Evolutionary conservation across 2,113 vertebrate genomes (phyloP).

Genomic region (Cyphomyrus plagiostoma): DNA sequence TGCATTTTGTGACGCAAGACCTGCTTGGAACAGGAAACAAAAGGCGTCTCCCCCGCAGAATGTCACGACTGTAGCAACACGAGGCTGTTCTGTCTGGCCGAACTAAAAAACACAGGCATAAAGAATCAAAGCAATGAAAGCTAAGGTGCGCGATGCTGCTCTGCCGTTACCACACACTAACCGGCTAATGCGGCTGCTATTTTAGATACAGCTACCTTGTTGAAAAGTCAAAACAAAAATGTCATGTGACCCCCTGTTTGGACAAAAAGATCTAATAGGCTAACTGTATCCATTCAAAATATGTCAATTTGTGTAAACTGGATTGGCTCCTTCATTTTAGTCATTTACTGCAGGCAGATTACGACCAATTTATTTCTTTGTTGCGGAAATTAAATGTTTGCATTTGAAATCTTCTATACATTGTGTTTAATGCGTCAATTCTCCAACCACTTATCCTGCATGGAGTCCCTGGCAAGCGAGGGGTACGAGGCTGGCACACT

Average conservation of each 20-base stretch:
- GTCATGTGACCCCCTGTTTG: background rate
- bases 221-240: background rate
- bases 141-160: background rate
- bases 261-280: background rate
- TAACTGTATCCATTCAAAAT: background rate
- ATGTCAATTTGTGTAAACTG: background rate
- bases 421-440: background rate
- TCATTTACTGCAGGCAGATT: background rate
- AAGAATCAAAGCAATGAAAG: background rate
- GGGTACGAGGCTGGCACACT: background rate
- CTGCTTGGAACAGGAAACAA: constrained; percentile 6
- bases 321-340: background rate
- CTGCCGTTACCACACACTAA: background rate
- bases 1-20: background rate
- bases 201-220: background rate
- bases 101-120: background rate
- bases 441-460: background rate
- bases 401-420: background rate
- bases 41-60: background rate
- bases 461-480: background rate
- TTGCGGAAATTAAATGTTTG: background rate
- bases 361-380: background rate
- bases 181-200: background rate
- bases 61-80: background rate
- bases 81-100: background rate